phyloP scores from a whole-genome alignment of 2,888 invertebrate genomes.

The Teinopalpus imperialis region DNA sequence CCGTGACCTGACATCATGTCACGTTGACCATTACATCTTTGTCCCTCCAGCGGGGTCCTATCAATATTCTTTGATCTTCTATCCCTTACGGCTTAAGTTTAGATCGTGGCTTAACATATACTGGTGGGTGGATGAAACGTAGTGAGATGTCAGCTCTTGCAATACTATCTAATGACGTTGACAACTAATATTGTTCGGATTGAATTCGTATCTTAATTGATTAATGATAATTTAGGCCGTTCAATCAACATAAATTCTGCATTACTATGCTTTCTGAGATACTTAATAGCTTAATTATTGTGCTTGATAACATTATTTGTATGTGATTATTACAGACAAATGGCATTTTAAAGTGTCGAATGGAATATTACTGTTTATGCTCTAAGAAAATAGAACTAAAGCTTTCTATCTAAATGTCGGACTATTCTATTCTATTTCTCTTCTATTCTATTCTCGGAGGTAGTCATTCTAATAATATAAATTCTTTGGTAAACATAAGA shows the following conservation, averaged over 20 bases:
- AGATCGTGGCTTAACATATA: constrained; percentile 31
- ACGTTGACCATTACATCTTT: constrained; percentile 28
- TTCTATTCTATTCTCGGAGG: too few species aligned
- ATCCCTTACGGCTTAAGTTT: constrained; percentile 22
- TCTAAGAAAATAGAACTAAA: too few species aligned
- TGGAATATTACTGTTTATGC: too few species aligned
- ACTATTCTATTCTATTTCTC: too few species aligned
- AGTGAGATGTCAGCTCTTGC: constrained; percentile 42
- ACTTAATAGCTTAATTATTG: constrained; percentile 7
- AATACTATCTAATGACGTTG: constrained; percentile 32
- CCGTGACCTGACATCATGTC: constrained; percentile 44
- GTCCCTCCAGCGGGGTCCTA: constrained; percentile 29
- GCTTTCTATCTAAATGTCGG: too few species aligned
- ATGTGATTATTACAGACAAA: too few species aligned
- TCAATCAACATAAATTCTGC: constrained; percentile 7
- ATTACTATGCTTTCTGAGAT: constrained; percentile 16
- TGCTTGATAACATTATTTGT: too few species aligned
- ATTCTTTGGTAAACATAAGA: too few species aligned
- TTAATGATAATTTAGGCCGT: constrained; percentile 25
- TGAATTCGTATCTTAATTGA: constrained; percentile 24
- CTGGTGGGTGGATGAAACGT: constrained; percentile 31
- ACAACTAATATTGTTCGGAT: constrained; percentile 30
- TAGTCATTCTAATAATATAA: too few species aligned
- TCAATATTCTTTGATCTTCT: constrained; percentile 34
- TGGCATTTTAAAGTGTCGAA: too few species aligned